Base-by-base conservation (phyloP, 2,888 invertebrate genomes). In the Rugalucina vietnamica region DNA sequence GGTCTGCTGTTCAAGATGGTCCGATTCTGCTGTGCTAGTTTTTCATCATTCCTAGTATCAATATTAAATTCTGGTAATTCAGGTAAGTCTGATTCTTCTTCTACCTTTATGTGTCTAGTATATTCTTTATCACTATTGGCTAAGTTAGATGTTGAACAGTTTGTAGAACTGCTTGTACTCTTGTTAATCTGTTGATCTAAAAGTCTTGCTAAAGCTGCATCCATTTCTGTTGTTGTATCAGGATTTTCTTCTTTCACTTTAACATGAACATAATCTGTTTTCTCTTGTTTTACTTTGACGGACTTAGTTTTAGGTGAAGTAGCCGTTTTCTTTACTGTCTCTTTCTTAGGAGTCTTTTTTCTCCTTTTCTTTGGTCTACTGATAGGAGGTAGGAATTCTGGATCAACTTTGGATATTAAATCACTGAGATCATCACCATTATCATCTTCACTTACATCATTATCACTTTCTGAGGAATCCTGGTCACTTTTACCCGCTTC, bases 31-130 rank as follows among this genome's bases (percentile, higher is more conserved):
- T 29, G 32, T 65, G 34, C 65, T 65, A 12, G 18, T 34, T 65
- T 24, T 18, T 65, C 32, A 34, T 21, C 36, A 37, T 14, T 27
- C 39, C 36, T 39, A 18, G 1, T 3, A 21, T 37, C 27, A 24
- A 0, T 14, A 14, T 21, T 36, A 10, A 5, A 10, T 24, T 3
- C 18, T 36, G 29, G 29, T 32, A 29, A 29, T n/a, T 3, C 18
- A 27, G 29, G 29, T 32, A 29, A 29, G 10, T 82, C 76, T 54
- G 60, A 78, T 43, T 82, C 72, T 27, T 76, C 57, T 36, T 70
- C 57, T 43, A 65, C 85, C n/a, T 87, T 84, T 4, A 87, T 34
- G 69, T 81, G 69, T 54, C 78, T 80, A 18, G 84, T 84, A 76
- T 80, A 79, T 37, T 81, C 75, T 60, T 37, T 85, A 88, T 85